Evolutionary conservation across 92 coral and sea anemone species (phyloP), one percentile per base, ranked within the genome.

Genomic region (Epizoanthus illoricatus): DNA sequence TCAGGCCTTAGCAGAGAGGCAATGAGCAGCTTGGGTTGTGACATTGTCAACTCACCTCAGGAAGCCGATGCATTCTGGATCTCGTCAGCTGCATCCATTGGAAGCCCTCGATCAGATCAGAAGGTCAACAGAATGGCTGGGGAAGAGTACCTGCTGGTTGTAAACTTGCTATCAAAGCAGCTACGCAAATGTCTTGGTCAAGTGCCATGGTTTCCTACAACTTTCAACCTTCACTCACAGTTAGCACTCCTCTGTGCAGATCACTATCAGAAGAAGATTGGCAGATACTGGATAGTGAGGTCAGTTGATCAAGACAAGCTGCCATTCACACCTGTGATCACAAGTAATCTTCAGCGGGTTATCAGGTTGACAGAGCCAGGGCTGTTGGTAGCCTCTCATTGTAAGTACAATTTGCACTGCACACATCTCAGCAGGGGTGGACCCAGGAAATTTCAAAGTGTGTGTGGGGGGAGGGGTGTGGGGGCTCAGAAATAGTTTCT

Each of bases 1-100:
- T 62, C 82, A 3, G 71, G 71, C 18, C 63, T 19, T 40, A 42
- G 60, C 42, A 81, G 40, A 74, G 76, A 86, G 19, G 90, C 88
- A 3, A 16, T 93, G 84, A 62, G 76, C 69, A 84, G 73, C 80
- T 84, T 91, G 61, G 90, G 94, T 7, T 91, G 97, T 68, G 87
- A 88, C 16, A 43, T 86, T 73, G 88, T 85, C 17, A 81, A 58
- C 15, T 70, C 87, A 5, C 84, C 88, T 12, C 84, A 92, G 19
- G 92, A 86, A 60, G 97, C 97, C n/a, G 90, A 86, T 11, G 94
- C 92, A 19, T 40, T 88, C 17, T 93, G 97, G 97, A 42, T 88
- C 23, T 85, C 83, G 28, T 75, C 61, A 66, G 71, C 58, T 21
- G 39, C 49, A n/a, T 28, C 74, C 20, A 84, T 42, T 75, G 57